Base-by-base conservation (phyloP, 2,797 vertebrate species). In the Schizopygopsis pylzovi region DNA sequence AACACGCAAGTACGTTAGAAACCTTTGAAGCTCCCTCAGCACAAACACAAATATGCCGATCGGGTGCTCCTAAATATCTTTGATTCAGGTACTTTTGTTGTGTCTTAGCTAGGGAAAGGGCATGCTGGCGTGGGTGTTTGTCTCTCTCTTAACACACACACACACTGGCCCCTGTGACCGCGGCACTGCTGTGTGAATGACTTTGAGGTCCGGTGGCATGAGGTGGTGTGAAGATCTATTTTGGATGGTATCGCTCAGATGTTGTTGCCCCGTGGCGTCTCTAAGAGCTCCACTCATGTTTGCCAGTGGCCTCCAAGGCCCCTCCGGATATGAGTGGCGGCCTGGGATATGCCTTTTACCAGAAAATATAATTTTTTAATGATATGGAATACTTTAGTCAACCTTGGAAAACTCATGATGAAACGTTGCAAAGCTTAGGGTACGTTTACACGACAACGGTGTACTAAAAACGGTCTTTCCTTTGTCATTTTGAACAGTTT, bases 101-200 rank as follows among this genome's bases (percentile, higher is more conserved):
- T 71, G 47, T 45, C 16, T 59, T 45, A 6, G 47, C 73, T 45
- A 85, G 75, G 25, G 63, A 49, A 71, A 47, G 83, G 41, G 65
- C 56, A 77, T 28, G 72, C 20, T n/a, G 43, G 22, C 11, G 28
- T 80, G 43, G 41, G 77, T 56, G 54, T 81, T 43, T 73, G 10
- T 75, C 56, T 73, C 54, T 47, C 61, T 79, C 72, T 79, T 5
- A 6, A 28, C 43, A 49, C 72, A 63, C 43, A 49, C 72, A 63
- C 56, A 20, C 61, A 84, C 28, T 20, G 76, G 20, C 76, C 61
- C 75, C 49, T 4, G n/a, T 85, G 79, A 81, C 63, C 61, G 18
- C 79, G 77, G 39, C 80, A 79, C 87, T 79, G 81, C 80, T 83
- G 84, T 83, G 84, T 83, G 81, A 85, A 75, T 73, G 84, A 47